Evolutionary conservation across 2,113 vertebrate species (phyloP), one percentile per base, ranked within the genome.

Genomic region (Circaetus cinerascens): DNA sequence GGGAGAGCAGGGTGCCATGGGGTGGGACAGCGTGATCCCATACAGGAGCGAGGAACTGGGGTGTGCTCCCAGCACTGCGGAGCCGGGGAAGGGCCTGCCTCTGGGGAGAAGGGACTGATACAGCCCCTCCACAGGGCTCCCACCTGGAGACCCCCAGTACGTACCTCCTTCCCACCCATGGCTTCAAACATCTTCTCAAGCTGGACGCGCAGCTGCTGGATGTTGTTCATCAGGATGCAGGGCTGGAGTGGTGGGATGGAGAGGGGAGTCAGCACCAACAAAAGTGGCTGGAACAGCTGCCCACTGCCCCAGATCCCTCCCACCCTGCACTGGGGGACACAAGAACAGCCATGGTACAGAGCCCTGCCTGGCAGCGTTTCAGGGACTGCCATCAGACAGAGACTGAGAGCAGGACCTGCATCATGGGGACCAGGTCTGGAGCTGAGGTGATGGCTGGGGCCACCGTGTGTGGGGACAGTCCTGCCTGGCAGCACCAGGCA

Each of bases 161-260:
- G 76, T 76, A 99, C 99, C 66, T 99, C 99, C 97, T 99, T 99
- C 38, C 99, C 99, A 91, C 99, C 99, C 99, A 99, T 99, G 89
- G 99, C 99, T 95, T 99, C 99, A 62, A 99, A 99, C 99, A 99
- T 99, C 98, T 99, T 99, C 98, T 99, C 99, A 15, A 99, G 96
- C 97, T 99, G 99, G 43, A 99, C 99, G 7, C 99, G 98, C 32
- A 99, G 98, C 97, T 99, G 99, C 97, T 99, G 99, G 51, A 99
- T 99, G 97, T 99, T 99, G 97, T 99, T 99, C 98, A 99, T 99
- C 97, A 99, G 99, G 98, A 99, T 99, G 95, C 99, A 99, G 88
- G 99, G 99, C 99, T 99, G 90, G 69, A 72, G 41, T 80, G 16
- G 23, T 34, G 26, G 64, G 36, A 88, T 10, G 40, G 27, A 94